Evolutionary conservation across 2,797 vertebrate genomes (phyloP), one percentile per base, ranked within the genome.

Genomic region (Lepidocolaptes lacrymiger): DNA sequence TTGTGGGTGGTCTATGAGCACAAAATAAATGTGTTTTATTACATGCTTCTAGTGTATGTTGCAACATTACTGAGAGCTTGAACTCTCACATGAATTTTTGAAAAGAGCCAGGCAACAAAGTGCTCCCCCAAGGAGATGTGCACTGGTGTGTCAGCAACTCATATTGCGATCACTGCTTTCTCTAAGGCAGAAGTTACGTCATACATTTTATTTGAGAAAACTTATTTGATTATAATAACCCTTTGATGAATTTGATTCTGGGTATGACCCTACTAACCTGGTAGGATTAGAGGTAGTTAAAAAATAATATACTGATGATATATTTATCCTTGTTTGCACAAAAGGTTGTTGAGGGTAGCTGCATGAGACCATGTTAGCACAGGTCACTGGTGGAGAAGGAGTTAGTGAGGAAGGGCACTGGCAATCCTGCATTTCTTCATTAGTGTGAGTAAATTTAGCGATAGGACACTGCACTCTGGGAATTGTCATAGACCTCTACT

Each of bases 171-270:
- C 6, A 1, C 14, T 17, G 15, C 46, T 90, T 34, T 68, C 59
- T 66, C 43, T n/a, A 16, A 73, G n/a, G 23, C 46, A 76, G 58
- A 56, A 68, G 18, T 56, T 24, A 19, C 0, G 0, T 66, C 74
- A 18, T 4, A 12, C 10, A 13, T 77, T 90, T 51, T 48, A 10
- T 62, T 82, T 67, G 28, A 76, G 51, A 83, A 79, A 46, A 69
- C 28, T 8, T 22, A 13, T 14, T 72, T 67, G 11, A 16, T 72
- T 62, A 9, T 66, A 85, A 28, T 9, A 78, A 30, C 8, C 3
- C 7, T 14, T 79, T 32, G 44, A 36, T 51, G 5, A 52, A 34
- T 52, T 83, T 74, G 19, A 71, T 85, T 83, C 32, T 14, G 26
- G 37, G 24, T 56, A 30, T 2, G 8, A 90, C 16, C 10, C 19